Percentiles rank a stretch among this genome's conserved stretches.
phyloP scores from a whole-genome alignment of 2,113 vertebrate genomes.

The Protobothrops flavoviridis region DNA sequence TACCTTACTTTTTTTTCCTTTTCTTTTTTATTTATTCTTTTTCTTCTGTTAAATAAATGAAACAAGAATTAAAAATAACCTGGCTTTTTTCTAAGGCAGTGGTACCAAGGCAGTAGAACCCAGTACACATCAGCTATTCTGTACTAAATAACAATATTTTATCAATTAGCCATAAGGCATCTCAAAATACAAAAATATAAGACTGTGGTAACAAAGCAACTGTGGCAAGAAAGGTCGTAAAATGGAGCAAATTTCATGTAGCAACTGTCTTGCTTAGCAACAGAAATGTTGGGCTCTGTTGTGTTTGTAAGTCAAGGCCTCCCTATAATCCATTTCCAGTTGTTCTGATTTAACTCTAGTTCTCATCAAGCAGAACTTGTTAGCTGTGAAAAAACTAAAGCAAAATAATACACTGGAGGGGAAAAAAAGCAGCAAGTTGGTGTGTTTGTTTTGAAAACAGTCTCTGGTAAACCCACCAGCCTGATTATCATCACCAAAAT shows the following conservation, averaged over 20 bases:
- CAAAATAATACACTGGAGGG: conserved; percentile 53
- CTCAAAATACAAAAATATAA: background rate
- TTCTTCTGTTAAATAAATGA: background rate
- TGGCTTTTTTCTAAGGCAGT: background rate
- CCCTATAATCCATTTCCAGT: conserved; percentile 23
- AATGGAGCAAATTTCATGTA: background rate
- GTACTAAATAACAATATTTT: background rate
- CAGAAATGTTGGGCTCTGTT: background rate
- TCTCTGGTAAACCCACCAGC: conserved; percentile 56
- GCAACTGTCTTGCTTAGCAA: background rate
- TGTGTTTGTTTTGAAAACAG: conserved; percentile 61
- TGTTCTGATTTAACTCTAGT: conserved; percentile 46
- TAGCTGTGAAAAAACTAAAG: conserved; percentile 49
- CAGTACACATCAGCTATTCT: background rate
- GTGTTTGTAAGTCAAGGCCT: background rate
- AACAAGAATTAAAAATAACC: background rate
- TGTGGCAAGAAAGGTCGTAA: background rate
- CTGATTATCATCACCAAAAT: conserved; percentile 59
- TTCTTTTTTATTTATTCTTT: background rate
- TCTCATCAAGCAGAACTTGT: conserved; percentile 45
- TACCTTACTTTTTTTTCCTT: background rate
- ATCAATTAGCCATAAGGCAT: background rate
- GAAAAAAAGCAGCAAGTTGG: conserved; percentile 23
- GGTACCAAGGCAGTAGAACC: background rate
- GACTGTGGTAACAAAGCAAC: too few species aligned